A percentile compares a stretch with the other conserved stretches of the same genome.
phyloP scores from a whole-genome alignment of 2,888 invertebrate species.

The Balanococcus diminutus region DNA sequence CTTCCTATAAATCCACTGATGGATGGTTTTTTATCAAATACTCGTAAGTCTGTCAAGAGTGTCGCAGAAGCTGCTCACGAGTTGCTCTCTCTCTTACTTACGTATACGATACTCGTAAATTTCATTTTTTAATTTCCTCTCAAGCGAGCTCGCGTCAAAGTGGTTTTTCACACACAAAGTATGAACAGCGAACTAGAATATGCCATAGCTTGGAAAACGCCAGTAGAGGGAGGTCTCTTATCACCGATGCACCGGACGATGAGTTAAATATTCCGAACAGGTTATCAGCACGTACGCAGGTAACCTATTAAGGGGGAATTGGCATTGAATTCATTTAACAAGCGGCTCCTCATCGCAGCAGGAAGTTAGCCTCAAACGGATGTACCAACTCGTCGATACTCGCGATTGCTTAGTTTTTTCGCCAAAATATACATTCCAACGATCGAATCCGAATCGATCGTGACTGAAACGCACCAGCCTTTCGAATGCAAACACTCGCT shows the following conservation, averaged over 20 bases:
- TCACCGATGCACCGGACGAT: not conserved
- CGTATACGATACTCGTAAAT: not conserved
- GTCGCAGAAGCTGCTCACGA: not conserved
- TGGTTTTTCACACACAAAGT: not conserved
- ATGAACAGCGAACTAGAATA: not conserved
- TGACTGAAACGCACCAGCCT: not conserved
- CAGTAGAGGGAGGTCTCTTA: not conserved
- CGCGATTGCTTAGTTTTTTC: not conserved
- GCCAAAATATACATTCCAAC: not conserved
- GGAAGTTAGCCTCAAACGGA: constrained; percentile 20
- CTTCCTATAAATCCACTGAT: not conserved
- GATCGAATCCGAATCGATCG: not conserved
- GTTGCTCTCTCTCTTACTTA: not conserved
- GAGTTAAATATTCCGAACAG: not conserved
- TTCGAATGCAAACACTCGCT: not conserved
- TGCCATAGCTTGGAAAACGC: not conserved
- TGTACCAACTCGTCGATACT: not conserved
- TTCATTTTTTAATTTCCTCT: not conserved
- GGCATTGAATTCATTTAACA: not conserved
- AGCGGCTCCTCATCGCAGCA: not conserved
- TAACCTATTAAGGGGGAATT: not conserved
- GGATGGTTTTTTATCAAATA: not conserved
- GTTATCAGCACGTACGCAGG: not conserved
- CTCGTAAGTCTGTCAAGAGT: not conserved
- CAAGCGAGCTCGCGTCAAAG: not conserved